Percentiles rank a stretch among this genome's conserved stretches.
Evolutionary conservation across 2,113 vertebrate species (phyloP).

Genomic region (Melozone crissalis): DNA sequence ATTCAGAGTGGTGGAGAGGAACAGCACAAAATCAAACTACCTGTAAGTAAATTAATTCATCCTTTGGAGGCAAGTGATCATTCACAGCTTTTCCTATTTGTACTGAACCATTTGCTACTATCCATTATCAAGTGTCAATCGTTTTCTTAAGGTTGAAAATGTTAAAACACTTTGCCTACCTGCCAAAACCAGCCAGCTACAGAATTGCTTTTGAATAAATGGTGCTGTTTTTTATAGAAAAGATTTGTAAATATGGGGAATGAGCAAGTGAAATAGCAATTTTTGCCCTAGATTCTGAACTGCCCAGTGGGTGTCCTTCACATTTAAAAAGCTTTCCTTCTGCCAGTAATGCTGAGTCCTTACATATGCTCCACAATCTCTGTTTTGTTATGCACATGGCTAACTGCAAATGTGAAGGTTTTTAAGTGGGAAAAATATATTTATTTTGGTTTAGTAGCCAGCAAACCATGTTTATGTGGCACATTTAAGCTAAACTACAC

Average conservation of each 20-base stretch:
- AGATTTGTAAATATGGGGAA: constrained; percentile 20
- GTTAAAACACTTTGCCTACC: not conserved
- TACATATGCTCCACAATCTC: not conserved
- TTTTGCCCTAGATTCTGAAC: constrained; percentile 16
- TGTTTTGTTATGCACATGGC: not conserved
- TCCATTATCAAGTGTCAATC: not conserved
- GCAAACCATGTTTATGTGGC: not conserved
- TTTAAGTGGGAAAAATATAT: not conserved
- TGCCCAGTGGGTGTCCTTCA: not conserved
- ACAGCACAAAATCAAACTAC: not conserved
- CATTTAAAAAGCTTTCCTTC: constrained; percentile 30
- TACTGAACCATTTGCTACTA: not conserved
- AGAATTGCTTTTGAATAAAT: constrained; percentile 6
- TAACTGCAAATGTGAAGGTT: not conserved
- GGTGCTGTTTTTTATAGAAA: not conserved
- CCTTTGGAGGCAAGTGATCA: not conserved
- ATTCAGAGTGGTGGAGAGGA: not conserved
- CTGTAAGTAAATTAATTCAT: constrained; percentile 17
- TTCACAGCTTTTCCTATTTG: not conserved
- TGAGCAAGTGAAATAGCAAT: not conserved
- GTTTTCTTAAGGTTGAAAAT: not conserved
- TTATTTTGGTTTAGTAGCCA: constrained; percentile 18
- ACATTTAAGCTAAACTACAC: not conserved
- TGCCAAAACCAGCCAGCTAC: not conserved
- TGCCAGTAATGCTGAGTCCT: not conserved